Evolutionary conservation across 2,888 invertebrate genomes (phyloP), one percentile per base, ranked within the genome.

Genomic region (Leistus spinibarbis): DNA sequence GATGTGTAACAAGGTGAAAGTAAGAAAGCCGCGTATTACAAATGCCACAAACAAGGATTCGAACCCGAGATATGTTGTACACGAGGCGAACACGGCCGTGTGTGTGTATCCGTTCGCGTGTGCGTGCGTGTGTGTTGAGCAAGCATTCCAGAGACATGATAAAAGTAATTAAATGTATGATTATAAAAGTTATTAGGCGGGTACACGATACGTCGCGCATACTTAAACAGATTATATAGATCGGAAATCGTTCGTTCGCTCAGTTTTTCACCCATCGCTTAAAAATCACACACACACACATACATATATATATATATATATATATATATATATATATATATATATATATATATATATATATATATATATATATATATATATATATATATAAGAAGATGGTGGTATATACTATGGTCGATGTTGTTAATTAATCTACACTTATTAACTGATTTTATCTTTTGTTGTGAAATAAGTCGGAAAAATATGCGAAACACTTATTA

Each of bases 141-240:
- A 57, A 63, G 64, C 64, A 64, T 64, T 64, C 64, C 27, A 24
- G n/a, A 23, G 64, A 64, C 27, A 27, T 16, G 64, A 64, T 64
- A 64, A 20, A 64, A 64, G 64, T 64, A 64, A 64, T 64, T 64
- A 64, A 64, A 64, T 27, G 24, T 64, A 64, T 64, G 64, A 64
- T 64, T 64, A 64, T 64, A 64, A 64, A 64, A 64, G 64, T 64
- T 23, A 64, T 64, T 64, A 64, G 16, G 17, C 64, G 20, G 24
- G 57, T 23, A n/a, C 13, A 23, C 23, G 64, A 64, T 64, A 27
- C 64, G 24, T 17, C 16, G 27, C 24, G 64, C 64, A 64, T 64
- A 64, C 64, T 22, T 64, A 64, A 64, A 64, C 27, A 64, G 64
- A 64, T 64, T 64, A 64, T 64, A 16, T 64, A 64, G 60, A 60